Evolutionary conservation across 2,113 vertebrate genomes (phyloP).

Genomic region (Cervus canadensis): DNA sequence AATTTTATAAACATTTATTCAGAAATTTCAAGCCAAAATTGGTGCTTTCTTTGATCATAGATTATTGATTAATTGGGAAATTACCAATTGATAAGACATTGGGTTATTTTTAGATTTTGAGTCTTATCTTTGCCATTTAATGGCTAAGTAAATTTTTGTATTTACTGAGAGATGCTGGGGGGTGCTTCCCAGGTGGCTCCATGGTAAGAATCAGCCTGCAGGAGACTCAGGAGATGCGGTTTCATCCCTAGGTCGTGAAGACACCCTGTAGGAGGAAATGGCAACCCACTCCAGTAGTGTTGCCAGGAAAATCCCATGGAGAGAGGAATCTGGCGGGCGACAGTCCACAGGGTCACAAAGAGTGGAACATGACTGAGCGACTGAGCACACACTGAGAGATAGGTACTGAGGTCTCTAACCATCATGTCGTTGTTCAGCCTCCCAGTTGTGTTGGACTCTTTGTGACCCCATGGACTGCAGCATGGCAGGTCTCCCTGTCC

Average conservation of each 20-base stretch:
- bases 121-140: background rate
- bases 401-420: background rate
- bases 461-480: background rate
- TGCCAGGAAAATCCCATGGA: background rate
- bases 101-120: background rate
- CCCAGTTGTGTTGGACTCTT: background rate
- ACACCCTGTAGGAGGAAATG: background rate
- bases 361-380: background rate
- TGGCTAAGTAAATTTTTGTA: background rate
- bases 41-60: background rate
- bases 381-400: background rate
- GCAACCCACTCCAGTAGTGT: background rate
- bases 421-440: fast-evolving
- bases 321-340: fast-evolving
- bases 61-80: background rate
- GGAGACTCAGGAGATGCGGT: background rate
- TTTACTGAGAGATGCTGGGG: background rate
- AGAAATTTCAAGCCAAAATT: background rate
- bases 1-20: background rate
- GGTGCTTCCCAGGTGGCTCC: background rate
- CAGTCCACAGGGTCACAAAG: background rate
- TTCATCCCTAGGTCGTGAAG: background rate
- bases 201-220: background rate
- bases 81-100: background rate
- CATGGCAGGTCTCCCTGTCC: background rate